Evolutionary conservation across 2,113 vertebrate species (phyloP).

Genomic region (Eira barbara): DNA sequence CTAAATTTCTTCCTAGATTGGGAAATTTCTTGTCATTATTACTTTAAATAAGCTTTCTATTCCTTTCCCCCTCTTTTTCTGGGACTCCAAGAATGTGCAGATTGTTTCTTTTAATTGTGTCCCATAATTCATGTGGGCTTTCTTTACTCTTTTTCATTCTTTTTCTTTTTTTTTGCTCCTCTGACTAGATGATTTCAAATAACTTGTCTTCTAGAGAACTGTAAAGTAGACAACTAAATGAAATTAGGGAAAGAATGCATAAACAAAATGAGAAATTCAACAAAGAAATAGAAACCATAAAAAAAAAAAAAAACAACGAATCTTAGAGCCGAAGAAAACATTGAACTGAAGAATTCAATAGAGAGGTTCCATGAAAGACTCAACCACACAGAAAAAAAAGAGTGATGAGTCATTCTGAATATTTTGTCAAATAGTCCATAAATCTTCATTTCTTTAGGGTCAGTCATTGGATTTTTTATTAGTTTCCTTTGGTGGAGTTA

Average conservation of each 20-base stretch:
- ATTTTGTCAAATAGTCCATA: neutral
- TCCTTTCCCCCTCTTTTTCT: neutral
- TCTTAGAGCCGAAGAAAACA: too few species aligned
- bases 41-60: neutral
- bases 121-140: neutral
- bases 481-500: neutral
- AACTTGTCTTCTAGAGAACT: neutral
- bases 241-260: too few species aligned
- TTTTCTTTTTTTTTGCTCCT: neutral
- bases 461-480: neutral
- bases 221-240: too few species aligned
- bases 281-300: too few species aligned
- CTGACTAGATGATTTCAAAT: neutral
- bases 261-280: too few species aligned
- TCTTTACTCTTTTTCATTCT: neutral
- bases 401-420: neutral
- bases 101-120: neutral
- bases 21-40: neutral
- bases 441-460: neutral
- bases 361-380: too few species aligned
- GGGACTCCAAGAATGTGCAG: neutral
- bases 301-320: too few species aligned
- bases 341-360: too few species aligned
- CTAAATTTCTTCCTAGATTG: neutral
- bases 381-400: too few species aligned